These are phyloP conservation scores for Urocitellus parryii DNA, from an alignment of 2,113 vertebrate species.

Conservation along the genomic window DNA sequence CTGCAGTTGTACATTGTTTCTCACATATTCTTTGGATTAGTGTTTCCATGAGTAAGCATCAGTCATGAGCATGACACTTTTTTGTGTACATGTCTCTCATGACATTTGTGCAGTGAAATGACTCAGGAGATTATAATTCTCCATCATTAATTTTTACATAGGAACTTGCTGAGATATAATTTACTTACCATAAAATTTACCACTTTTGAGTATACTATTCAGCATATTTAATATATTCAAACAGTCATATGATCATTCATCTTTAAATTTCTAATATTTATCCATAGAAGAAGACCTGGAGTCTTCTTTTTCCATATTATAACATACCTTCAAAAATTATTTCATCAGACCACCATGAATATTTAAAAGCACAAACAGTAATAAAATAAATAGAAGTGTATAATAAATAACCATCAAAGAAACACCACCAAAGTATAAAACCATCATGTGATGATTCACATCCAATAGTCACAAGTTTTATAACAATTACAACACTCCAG, in stretches of 20 bases:
- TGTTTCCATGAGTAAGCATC: too few species aligned
- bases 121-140: background rate
- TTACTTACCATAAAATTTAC: background rate
- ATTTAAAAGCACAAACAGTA: background rate
- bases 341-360: background rate
- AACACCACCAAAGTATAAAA: background rate
- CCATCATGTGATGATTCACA: background rate
- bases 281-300: background rate
- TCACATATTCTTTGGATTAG: background rate
- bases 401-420: background rate
- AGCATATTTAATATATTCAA: background rate
- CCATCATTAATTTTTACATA: background rate
- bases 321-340: background rate
- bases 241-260: background rate
- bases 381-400: background rate
- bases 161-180: background rate
- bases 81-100: background rate
- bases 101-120: background rate
- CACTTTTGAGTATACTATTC: background rate
- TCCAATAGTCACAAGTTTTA: background rate
- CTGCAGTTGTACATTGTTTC: background rate
- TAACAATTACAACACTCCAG: background rate
- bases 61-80: background rate
- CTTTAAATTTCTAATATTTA: background rate
- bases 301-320: background rate